Conservation (phyloP, 2,888 invertebrate genomes). For the Agriotes lineatus region DNA sequence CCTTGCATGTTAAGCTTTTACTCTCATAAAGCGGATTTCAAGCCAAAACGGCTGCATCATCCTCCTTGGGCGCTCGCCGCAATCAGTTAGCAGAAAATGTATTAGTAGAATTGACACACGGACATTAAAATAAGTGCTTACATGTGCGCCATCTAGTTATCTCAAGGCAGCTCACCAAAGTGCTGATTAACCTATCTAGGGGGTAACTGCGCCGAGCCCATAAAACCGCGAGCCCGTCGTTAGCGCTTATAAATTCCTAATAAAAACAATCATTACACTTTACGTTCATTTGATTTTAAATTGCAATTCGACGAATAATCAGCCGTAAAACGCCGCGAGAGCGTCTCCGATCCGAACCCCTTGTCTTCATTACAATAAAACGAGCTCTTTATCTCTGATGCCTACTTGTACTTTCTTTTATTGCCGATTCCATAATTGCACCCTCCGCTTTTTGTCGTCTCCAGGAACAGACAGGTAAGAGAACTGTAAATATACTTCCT, state of each 20-base stretch:
- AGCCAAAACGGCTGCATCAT: no score
- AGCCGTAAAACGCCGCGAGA: slow-evolving; percentile 22
- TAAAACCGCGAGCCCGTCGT: slow-evolving; percentile 24
- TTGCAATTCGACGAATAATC: slow-evolving; percentile 38
- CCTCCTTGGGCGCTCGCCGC: no score
- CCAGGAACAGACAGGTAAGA: no score
- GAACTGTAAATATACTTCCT: no score
- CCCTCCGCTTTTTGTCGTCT: no score
- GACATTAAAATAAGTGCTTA: neutral
- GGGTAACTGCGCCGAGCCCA: slow-evolving; percentile 20
- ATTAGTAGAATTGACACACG: neutral
- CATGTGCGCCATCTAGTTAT: neutral
- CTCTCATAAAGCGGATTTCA: no score
- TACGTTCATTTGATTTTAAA: slow-evolving; percentile 44
- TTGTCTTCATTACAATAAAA: neutral
- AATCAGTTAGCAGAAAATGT: no score
- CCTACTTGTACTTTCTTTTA: no score
- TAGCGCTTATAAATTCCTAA: slow-evolving; percentile 21
- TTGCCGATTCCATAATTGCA: no score
- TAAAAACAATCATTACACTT: slow-evolving; percentile 42
- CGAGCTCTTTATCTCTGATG: no score
- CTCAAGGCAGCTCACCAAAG: neutral
- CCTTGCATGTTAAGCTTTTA: no score
- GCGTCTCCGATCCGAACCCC: neutral
- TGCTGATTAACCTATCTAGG: slow-evolving; percentile 22